A percentile compares a stretch with the other conserved stretches of the same genome.
Evolutionary conservation across 2,888 invertebrate species (phyloP).

Genomic region (Papilio elwesi): DNA sequence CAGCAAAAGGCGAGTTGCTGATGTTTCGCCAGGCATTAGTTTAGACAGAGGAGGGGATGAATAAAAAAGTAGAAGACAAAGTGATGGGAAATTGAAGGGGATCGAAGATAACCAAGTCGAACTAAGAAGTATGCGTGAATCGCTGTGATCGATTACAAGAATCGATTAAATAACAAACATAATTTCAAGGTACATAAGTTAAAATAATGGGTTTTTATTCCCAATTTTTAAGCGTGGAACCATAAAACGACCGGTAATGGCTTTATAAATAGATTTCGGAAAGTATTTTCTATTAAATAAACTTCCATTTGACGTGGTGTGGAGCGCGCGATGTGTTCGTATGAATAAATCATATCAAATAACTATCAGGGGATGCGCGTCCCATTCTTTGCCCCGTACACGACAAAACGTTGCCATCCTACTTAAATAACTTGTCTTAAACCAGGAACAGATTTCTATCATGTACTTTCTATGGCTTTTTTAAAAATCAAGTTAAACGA

Average conservation of each 20-base stretch:
- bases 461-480: slow-evolving; percentile 56
- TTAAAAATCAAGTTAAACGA: too few species aligned
- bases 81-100: too few species aligned
- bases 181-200: neutral
- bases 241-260: slow-evolving; percentile 65
- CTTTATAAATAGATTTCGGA: slow-evolving; percentile 81
- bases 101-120: neutral
- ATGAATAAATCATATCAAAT: slow-evolving; percentile 90
- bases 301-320: slow-evolving; percentile 77
- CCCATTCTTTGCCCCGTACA: slow-evolving; percentile 68
- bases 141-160: too few species aligned
- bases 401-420: slow-evolving; percentile 71
- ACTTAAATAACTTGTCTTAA: slow-evolving; percentile 59
- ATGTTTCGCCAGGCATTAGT: too few species aligned
- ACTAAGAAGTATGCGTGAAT: too few species aligned
- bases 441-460: slow-evolving; percentile 62
- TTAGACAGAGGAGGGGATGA: too few species aligned
- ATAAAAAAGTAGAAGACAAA: too few species aligned
- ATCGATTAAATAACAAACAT: too few species aligned
- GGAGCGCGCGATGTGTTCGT: slow-evolving; percentile 66
- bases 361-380: slow-evolving; percentile 85
- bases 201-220: neutral
- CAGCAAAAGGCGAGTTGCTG: too few species aligned
- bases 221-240: slow-evolving; percentile 27
- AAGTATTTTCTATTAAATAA: slow-evolving; percentile 82